phyloP scores from a whole-genome alignment of 2,888 invertebrate genomes.

The Zhuqinia jingwanae region DNA sequence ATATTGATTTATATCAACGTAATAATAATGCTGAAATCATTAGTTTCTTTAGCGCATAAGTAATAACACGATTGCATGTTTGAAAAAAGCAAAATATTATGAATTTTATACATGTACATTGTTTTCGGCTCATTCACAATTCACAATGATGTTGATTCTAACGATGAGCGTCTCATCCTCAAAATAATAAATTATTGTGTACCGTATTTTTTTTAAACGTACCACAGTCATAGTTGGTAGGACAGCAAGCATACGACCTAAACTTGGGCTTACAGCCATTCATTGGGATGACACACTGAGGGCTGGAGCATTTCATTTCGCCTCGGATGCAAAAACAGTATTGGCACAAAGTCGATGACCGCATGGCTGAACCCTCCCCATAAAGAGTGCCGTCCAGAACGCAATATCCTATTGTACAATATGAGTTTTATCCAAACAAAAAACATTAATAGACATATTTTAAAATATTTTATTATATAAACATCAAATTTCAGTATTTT shows the following conservation, averaged over 20 bases:
- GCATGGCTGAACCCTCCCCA: constrained; percentile 92
- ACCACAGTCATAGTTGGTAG: constrained; percentile 89
- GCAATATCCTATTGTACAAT: constrained; percentile 83
- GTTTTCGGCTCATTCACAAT: not conserved
- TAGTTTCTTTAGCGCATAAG: too few relatives aligned
- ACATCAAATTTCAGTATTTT: too few relatives aligned
- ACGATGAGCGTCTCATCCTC: not conserved
- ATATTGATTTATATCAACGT: too few relatives aligned
- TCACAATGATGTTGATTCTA: not conserved
- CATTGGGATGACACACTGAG: constrained; percentile 89
- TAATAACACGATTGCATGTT: too few relatives aligned
- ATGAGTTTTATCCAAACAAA: too few relatives aligned
- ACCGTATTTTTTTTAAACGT: constrained; percentile 71
- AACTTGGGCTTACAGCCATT: constrained; percentile 87
- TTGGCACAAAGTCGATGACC: constrained; percentile 89
- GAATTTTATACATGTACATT: too few relatives aligned
- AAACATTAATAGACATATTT: too few relatives aligned
- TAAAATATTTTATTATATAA: too few relatives aligned
- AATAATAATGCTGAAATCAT: too few relatives aligned
- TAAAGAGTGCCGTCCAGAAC: constrained; percentile 87
- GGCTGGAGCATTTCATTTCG: constrained; percentile 88
- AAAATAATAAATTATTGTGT: not conserved
- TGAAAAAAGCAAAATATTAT: too few relatives aligned
- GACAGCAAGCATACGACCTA: constrained; percentile 88
- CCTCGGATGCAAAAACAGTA: constrained; percentile 92